Conservation (phyloP, 2,113 vertebrate species). For the Psephotus haematonotus region DNA sequence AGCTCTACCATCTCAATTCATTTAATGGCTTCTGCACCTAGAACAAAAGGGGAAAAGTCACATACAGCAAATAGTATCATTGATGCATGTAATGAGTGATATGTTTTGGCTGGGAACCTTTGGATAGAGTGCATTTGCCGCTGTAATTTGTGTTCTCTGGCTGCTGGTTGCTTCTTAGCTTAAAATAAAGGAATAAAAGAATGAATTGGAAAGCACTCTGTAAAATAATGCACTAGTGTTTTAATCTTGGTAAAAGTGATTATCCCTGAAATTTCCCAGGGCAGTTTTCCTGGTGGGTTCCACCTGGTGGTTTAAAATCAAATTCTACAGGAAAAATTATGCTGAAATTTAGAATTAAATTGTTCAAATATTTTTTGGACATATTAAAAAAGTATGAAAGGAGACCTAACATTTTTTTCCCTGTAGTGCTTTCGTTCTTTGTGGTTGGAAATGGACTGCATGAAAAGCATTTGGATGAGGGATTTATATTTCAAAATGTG, state of each 20-base stretch:
- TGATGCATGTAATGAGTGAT: constrained; percentile 61
- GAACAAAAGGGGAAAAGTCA: constrained; percentile 55
- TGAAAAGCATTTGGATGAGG: neutral
- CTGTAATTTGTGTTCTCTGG: constrained; percentile 38
- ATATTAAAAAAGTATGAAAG: neutral
- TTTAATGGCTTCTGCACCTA: constrained; percentile 42
- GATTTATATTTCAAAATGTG: neutral
- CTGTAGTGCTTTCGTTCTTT: neutral
- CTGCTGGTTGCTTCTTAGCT: neutral
- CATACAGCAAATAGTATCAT: constrained; percentile 6
- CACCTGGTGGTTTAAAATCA: neutral
- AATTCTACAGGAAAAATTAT: neutral
- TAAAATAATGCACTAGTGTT: neutral
- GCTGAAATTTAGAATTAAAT: neutral
- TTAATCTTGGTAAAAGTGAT: neutral
- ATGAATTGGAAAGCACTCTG: neutral
- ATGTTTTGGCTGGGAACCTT: constrained; percentile 36
- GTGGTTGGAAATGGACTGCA: neutral
- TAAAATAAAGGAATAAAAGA: constrained; percentile 37
- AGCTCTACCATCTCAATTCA: neutral
- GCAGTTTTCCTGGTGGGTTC: neutral
- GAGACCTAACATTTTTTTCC: neutral
- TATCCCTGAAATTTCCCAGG: neutral
- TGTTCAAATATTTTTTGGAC: neutral
- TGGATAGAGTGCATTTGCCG: constrained; percentile 18